Base-by-base conservation (phyloP, 2,888 invertebrate genomes). In the Epicampocera succincta region DNA sequence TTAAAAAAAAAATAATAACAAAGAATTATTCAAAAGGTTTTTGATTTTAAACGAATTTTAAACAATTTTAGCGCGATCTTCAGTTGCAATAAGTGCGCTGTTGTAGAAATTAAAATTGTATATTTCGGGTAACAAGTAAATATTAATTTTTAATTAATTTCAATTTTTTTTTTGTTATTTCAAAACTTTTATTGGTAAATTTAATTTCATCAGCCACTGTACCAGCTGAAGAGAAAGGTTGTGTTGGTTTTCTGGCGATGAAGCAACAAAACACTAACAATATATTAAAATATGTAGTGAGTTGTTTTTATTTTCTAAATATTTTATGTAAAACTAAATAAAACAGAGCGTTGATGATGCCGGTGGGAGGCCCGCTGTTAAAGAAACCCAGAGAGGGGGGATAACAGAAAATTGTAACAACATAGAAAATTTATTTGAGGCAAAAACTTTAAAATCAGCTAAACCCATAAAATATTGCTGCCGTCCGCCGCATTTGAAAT, bases 161-260 rank as follows among this genome's bases (percentile, higher is more conserved):
- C n/a, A n/a, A n/a, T n/a, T n/a, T n/a, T n/a, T n/a, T n/a, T n/a
- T n/a, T n/a, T n/a, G n/a, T n/a, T n/a, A n/a, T n/a, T n/a, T n/a
- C n/a, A n/a, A n/a, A n/a, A n/a, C n/a, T n/a, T n/a, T n/a, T n/a
- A 2, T 11, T 11, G 21, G 50, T 54, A 33, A 1, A 13, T 38
- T 61, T 11, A 68, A 19, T 76, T 52, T 54, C 61, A 2, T 1
- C 13, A 1, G 3, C 11, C 1, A 76, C 76, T 69, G 52, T 68
- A 33, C 3, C 12, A 58, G 25, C n/a, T 15, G 19, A 61, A 78
- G 66, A 71, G 66, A 72, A 78, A 78, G 72, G 78, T 65, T 72
- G 77, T 58, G 58, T 66, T 71, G 46, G 61, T 69, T 71, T 46
- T 77, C 54, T 77, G n/a, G n/a, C n/a, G n/a, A n/a, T n/a, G n/a